These are phyloP conservation scores for Hippocampus comes DNA, from an alignment of 2,113 vertebrate species.

Conservation along the genomic window DNA sequence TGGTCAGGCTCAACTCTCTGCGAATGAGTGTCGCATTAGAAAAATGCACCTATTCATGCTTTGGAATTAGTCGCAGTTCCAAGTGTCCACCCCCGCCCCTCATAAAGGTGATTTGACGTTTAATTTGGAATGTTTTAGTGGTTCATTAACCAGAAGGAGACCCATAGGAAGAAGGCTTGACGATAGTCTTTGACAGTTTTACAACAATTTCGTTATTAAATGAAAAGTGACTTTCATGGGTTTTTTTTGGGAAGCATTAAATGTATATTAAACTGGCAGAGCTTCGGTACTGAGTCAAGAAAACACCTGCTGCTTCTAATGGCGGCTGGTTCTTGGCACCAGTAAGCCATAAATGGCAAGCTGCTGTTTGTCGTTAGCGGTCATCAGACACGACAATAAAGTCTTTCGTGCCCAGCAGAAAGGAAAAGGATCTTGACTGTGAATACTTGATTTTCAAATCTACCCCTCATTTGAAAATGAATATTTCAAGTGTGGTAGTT, in stretches of 20 bases:
- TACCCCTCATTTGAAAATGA: not conserved
- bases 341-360: not conserved
- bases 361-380: not conserved
- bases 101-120: not conserved
- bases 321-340: not conserved
- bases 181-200: not conserved
- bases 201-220: not conserved
- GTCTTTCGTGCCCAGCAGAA: not conserved
- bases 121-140: not conserved
- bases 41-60: not conserved
- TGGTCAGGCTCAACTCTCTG: not conserved
- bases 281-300: not conserved
- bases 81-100: not conserved
- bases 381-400: not conserved
- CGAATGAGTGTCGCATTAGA: not conserved
- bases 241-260: not conserved
- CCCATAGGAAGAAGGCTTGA: not conserved
- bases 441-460: not conserved
- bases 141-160: not conserved
- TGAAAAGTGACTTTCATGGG: not conserved
- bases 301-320: not conserved
- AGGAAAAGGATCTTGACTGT: not conserved
- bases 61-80: not conserved
- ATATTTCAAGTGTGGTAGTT: too few species aligned
- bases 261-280: not conserved